Base-by-base conservation (phyloP, 2,113 vertebrate genomes). In the Pelecanus crispus region DNA sequence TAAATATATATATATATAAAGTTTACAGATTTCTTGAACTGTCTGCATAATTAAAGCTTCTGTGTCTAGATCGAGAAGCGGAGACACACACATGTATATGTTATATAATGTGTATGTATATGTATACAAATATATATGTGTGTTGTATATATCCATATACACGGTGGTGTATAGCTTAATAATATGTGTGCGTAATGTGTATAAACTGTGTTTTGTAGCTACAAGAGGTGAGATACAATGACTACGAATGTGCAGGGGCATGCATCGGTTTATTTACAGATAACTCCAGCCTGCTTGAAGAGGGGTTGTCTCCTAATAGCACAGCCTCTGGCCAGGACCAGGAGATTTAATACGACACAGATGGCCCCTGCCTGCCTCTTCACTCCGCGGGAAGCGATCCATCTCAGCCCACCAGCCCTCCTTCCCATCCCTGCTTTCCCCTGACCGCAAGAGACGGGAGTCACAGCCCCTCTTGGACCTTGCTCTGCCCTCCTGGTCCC, bases 81-180 rank as follows among this genome's bases (percentile, higher is more conserved):
- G 14, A 83, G 17, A 26, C 16, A 25, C 6, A 8, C 10, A 16
- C 8, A 5, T 9, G 1, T 14, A 9, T 16, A 38, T 73, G 21
- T 3, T 9, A 6, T 42, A 32, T 18, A 65, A 52, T 1, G 7
- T 2, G 7, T 2, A 6, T 8, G 10, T 29, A 5, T 31, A 2
- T 3, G 5, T 34, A 16, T 17, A 19, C 4, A 17, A n/a, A 49
- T 0, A 3, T 9, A 7, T 22, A 31, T 7, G 6, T 44, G 5
- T 49, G 11, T 44, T 31, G 13, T 13, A 10, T 6, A 47, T 24
- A 13, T 2, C 6, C 3, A 32, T 10, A 34, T 1, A 19, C 1
- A 1, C 4, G 1, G 10, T 0, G 0, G 17, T 3, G 11, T 5
- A 5, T 3, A 9, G 40, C 40, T 86, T 47, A 15, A 18, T 28